Evolutionary conservation across 2,888 invertebrate genomes (phyloP), one percentile per base, ranked within the genome.

Genomic region (Melipona bicolor): DNA sequence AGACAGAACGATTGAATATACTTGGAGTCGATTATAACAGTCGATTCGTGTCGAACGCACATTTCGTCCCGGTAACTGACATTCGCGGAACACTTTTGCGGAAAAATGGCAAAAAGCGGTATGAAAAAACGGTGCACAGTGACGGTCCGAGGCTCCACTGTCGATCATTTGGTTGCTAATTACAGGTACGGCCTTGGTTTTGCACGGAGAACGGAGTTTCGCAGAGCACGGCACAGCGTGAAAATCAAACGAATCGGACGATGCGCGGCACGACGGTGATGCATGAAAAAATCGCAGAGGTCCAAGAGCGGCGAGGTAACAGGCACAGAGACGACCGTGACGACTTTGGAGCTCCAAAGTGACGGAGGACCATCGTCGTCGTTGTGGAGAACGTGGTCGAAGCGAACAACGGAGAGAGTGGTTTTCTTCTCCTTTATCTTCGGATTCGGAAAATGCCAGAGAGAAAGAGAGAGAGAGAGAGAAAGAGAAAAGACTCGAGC

Each of bases 401-500:
- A 32, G 65, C 73, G 65, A 81, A 78, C 75, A 56, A 79, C 73
- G 77, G 43, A 32, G 32, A 52, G 69, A 19, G n/a, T n/a, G 21
- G 32, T 32, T 62, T 65, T 73, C 77, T 84, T 9, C 43, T 43
- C 43, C 43, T 43, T 43, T 11, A 64, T 78, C 65, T 56, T 73
- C 73, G 65, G 54, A 54, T 73, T 59, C 83, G 79, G 65, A 65
- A 78, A 81, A 74, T 83, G 67, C 43, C 56, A 43, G 9, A 36
- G 36, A 36, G 43, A 43, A 2, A 43, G 43, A 43, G 36, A 36
- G 36, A 9, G 9, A 36, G 36, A 9, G 36, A 9, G 36, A 36
- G 36, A 9, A 9, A 36, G 9, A 36, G 43, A 43, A 9, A 84
- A 81, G 85, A 87, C 74, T 81, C 78, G 76, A 85, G 87, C 85